Evolutionary conservation across 2,113 vertebrate genomes (phyloP), one percentile per base, ranked within the genome.

Genomic region (Trochalopteron elliotii): DNA sequence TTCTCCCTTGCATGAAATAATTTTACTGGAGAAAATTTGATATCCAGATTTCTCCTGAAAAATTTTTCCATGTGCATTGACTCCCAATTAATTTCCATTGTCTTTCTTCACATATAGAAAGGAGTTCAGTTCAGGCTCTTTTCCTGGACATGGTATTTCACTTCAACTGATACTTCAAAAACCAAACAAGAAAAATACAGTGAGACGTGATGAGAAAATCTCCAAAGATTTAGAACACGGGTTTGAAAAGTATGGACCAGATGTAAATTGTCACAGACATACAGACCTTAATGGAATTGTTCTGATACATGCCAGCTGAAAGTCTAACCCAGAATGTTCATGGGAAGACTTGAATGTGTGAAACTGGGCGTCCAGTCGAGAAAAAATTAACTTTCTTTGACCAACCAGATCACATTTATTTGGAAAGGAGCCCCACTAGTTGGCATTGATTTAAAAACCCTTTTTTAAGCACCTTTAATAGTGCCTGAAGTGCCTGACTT

Each of bases 121-220:
- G 52, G 39, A 94, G 86, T 76, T 47, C 78, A 60, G 59, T 47
- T 89, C 35, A 88, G 30, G 4, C 20, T 71, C 13, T 83, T 82
- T 70, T 83, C 24, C 69, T 77, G 47, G 39, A 74, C 25, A 50
- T 12, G 78, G 71, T 64, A 55, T 50, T 90, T 91, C 39, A 0
- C 76, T 90, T 91, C 74, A 93, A 60, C 33, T 4, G 13, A 78
- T 92, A 87, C n/a, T 57, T 72, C 44, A 83, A 93, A 96, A 91
- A 64, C 11, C 57, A 45, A 76, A 81, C 28, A 50, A 91, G 85
- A 93, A 96, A 97, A 96, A 95, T 74, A 15, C 27, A 63, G 64
- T 94, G 93, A 95, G 47, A 50, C 55, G 59, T 63, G 81, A 96
- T 72, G 90, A 97, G 84, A 89, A 94, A 94, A 96, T 91, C 81